Evolutionary conservation across 2,113 vertebrate species (phyloP), one percentile per base, ranked within the genome.

Genomic region (Nicator chloris): DNA sequence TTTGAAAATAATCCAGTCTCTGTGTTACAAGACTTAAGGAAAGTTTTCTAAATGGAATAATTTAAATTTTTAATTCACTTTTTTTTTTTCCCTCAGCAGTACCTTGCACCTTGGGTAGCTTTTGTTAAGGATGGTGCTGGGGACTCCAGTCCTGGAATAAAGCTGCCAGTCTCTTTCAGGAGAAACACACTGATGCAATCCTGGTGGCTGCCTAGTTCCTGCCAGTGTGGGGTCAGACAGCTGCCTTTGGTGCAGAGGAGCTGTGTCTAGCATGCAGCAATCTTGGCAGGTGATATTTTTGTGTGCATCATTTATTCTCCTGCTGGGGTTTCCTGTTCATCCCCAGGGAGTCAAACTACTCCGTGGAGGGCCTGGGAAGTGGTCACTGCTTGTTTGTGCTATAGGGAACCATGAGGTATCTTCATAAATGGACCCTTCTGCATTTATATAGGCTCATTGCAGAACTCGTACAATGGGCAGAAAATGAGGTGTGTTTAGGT

Each of bases 201-300:
- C 57, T 61, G 4, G 47, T 82, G 51, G 10, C 45, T 40, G 13
- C 71, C 26, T 61, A 14, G 35, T 9, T 61, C 30, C 64, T 49
- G 60, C 47, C 68, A 13, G 24, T 19, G 3, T 7, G 19, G 30
- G 61, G 7, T 21, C 72, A 54, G 60, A 23, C 21, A 64, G 18
- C 16, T 10, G 40, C 54, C 37, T 59, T 80, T 0, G 0, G 6
- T 42, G 23, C 5, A 7, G 17, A 11, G 28, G 10, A 66, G 15
- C 54, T 83, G 19, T 31, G 31, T 40, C 61, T 23, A 50, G 12
- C 42, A 26, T 9, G 10, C 6, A 39, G 39, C 7, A 81, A 3
- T 30, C 35, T 59, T 24, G 9, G 51, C 40, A 84, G 13, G 22
- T 11, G 17, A 24, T 11, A 20, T 20, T 40, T 86, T 44, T n/a